Conservation (phyloP, 2,113 vertebrate genomes). For the Gallinago paraguaiae region DNA sequence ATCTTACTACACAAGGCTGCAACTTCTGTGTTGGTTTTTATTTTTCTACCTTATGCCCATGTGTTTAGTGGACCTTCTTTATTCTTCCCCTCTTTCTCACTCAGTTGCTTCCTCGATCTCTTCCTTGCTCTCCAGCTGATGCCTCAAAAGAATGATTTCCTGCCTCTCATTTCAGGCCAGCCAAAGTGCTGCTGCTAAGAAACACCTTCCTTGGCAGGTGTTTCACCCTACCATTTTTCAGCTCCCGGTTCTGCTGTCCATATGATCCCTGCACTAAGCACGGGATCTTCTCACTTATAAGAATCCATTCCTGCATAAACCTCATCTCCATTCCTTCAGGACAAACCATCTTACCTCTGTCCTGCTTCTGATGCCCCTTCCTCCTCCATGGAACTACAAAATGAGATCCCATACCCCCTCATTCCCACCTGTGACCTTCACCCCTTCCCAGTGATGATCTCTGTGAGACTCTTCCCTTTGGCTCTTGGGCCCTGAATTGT, state of each 20-base stretch:
- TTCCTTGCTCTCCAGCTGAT: neutral
- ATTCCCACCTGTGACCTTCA: neutral
- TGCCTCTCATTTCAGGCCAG: neutral
- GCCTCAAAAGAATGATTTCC: neutral
- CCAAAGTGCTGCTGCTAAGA: neutral
- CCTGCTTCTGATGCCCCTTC: neutral
- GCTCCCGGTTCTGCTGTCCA: neutral
- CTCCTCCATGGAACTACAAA: neutral
- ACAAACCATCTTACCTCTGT: neutral
- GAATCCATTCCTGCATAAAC: neutral
- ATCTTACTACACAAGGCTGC: neutral
- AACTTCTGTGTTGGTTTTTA: neutral
- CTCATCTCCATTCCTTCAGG: neutral
- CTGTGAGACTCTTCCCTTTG: neutral
- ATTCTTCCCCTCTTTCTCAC: neutral
- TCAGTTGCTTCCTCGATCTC: neutral
- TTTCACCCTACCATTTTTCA: neutral
- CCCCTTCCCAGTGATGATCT: neutral
- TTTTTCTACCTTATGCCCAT: neutral
- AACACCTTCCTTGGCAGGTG: neutral
- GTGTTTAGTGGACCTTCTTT: neutral
- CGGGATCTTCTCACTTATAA: neutral
- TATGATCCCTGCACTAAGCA: neutral
- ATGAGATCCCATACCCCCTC: neutral
- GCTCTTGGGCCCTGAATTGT: fast-evolving